Evolutionary conservation across 1,140 invertebrate species (phyloP), one percentile per base, ranked within the genome.

Genomic region (Leptinotarsa lineolata): DNA sequence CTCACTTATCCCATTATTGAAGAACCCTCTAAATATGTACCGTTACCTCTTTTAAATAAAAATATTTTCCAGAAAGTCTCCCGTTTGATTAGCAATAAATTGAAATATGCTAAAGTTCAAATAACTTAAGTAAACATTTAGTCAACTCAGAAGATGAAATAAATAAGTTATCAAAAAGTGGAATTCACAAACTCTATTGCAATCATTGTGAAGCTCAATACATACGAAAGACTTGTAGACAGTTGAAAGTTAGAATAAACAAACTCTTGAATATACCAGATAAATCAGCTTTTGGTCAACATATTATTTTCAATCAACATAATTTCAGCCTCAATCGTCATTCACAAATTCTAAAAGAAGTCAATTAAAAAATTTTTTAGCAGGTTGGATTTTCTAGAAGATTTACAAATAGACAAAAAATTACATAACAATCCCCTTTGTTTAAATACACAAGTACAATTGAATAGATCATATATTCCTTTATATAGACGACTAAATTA

Each of bases 141-240:
- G 59, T 60, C 16, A 60, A 60, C n/a, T 60, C 59, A 60, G n/a
- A 60, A 60, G n/a, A 60, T n/a, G n/a, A n/a, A 6, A 60, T 60
- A 5, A 21, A 60, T n/a, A 60, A 60, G n/a, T 6, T 60, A 21
- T 60, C 59, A 60, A 60, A 60, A 21, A 60, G 59, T 60, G 59
- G 59, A 60, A 60, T 60, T 21, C 20, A 60, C 59, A 60, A 60
- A 60, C 59, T 60, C 20, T 6, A 21, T 60, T 60, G 59, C 24
- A 65, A 39, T 65, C 4, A 22, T 65, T 65, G n/a, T 65, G 6
- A 65, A 65, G 63, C 63, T 15, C 24, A 11, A 15, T 65, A 21
- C 22, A 65, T 65, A 60, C 6, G 59, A 60, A 60, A n/a, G 21
- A 60, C 59, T n/a, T 60, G 59, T 21, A 60, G 59, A n/a, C 59